These are phyloP conservation scores for Gryllus longicercus DNA, from an alignment of 2,888 invertebrate species.

Conservation along the genomic window DNA sequence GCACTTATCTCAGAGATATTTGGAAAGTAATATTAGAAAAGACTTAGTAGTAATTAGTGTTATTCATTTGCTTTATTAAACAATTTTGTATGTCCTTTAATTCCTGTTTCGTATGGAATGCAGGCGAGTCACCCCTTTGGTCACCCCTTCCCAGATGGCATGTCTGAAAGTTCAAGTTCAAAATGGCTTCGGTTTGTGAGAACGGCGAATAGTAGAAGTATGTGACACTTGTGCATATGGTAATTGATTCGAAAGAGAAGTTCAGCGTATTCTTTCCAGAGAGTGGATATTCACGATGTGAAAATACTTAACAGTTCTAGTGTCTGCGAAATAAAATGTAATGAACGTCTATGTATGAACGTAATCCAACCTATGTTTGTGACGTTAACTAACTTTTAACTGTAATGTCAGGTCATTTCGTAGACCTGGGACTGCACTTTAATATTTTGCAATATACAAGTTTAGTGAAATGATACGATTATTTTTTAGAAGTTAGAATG, in stretches of 20 bases:
- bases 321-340: neutral
- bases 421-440: too few relatives aligned
- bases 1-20: too few relatives aligned
- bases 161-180: conserved; percentile 27
- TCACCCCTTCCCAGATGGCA: neutral
- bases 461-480: neutral
- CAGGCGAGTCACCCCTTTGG: too few relatives aligned
- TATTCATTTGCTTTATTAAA: too few relatives aligned
- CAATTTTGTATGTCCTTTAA: too few relatives aligned
- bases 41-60: too few relatives aligned
- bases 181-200: conserved; percentile 26
- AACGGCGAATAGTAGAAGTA: conserved; percentile 4
- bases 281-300: neutral
- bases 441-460: neutral
- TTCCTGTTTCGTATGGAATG: too few relatives aligned
- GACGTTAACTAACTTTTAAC: too few relatives aligned
- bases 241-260: neutral
- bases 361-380: neutral
- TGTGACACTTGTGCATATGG: conserved; percentile 10
- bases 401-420: too few relatives aligned
- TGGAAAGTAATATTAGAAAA: too few relatives aligned
- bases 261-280: neutral
- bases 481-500: neutral
- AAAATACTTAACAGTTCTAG: neutral
- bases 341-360: too few relatives aligned